phyloP scores from a whole-genome alignment of 2,888 invertebrate genomes.

The Ophonus ardosiacus region DNA sequence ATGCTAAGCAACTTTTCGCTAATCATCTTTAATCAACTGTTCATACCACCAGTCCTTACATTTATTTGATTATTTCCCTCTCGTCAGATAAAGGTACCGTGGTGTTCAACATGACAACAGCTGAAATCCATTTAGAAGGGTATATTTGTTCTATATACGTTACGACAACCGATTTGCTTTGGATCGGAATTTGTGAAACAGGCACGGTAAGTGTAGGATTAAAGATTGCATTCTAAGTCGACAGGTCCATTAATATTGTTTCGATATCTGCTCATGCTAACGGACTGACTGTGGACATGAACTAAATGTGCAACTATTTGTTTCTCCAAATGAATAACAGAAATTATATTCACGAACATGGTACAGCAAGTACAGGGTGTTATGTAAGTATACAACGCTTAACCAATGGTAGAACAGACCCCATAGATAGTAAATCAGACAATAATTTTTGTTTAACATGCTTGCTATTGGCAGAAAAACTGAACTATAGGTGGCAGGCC shows the following conservation, averaged over 20 bases:
- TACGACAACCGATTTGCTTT: slow-evolving; percentile 16
- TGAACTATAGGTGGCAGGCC: too few relatives aligned
- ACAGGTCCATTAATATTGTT: slow-evolving; percentile 5
- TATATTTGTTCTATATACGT: slow-evolving; percentile 1
- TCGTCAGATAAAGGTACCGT: background rate
- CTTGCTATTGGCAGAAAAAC: too few relatives aligned
- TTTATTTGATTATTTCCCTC: too few relatives aligned
- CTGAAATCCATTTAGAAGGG: background rate
- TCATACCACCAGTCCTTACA: too few relatives aligned
- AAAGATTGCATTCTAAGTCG: background rate
- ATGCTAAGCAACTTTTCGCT: too few relatives aligned
- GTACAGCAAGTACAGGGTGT: background rate
- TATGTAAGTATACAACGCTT: too few relatives aligned
- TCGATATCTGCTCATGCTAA: background rate
- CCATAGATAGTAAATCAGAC: too few relatives aligned
- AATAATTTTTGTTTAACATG: too few relatives aligned
- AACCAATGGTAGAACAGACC: too few relatives aligned
- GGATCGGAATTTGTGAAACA: slow-evolving; percentile 19
- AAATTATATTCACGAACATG: background rate
- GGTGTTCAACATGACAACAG: slow-evolving; percentile 27
- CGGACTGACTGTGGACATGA: background rate
- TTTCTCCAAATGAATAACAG: background rate
- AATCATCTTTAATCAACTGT: too few relatives aligned
- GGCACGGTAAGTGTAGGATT: slow-evolving; percentile 17
- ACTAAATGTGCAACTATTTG: background rate